A percentile compares a stretch with the other conserved stretches of the same genome.
Conservation (phyloP, 2,113 vertebrate genomes). For the Tychaedon coryphoeus region DNA sequence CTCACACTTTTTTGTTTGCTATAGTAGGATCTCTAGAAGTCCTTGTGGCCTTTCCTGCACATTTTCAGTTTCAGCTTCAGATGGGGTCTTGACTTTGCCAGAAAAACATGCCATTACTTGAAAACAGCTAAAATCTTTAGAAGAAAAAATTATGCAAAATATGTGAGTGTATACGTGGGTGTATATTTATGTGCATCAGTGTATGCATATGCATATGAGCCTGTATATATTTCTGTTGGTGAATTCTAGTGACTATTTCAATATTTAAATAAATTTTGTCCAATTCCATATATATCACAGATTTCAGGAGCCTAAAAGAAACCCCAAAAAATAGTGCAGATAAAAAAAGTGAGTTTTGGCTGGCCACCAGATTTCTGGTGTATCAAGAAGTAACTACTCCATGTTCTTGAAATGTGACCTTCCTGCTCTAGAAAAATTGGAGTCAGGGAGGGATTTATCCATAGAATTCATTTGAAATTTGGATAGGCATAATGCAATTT, state of each 20-base stretch:
- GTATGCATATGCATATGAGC: neutral
- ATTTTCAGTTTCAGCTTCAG: neutral
- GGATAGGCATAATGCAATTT: neutral
- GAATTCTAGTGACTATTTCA: neutral
- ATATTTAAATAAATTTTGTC: neutral
- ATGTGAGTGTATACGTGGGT: neutral
- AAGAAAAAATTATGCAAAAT: neutral
- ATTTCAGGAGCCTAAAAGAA: neutral
- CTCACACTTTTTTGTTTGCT: neutral
- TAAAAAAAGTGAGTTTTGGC: neutral
- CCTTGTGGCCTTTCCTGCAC: neutral
- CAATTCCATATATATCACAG: neutral
- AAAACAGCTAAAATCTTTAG: neutral
- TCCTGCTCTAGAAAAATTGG: neutral
- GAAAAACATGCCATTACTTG: neutral
- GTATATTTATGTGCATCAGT: neutral
- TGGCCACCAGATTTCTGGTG: neutral
- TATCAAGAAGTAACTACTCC: neutral
- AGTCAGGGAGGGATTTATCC: neutral
- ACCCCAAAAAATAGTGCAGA: neutral
- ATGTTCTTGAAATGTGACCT: neutral
- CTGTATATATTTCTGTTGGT: neutral
- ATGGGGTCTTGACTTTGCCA: neutral
- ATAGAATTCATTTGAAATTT: neutral
- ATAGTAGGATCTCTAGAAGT: neutral